Percentiles rank a stretch among this genome's conserved stretches.
These are phyloP conservation scores for Chaetura pelagica DNA, from an alignment of 2,113 vertebrate genomes.

Conservation along the genomic window DNA sequence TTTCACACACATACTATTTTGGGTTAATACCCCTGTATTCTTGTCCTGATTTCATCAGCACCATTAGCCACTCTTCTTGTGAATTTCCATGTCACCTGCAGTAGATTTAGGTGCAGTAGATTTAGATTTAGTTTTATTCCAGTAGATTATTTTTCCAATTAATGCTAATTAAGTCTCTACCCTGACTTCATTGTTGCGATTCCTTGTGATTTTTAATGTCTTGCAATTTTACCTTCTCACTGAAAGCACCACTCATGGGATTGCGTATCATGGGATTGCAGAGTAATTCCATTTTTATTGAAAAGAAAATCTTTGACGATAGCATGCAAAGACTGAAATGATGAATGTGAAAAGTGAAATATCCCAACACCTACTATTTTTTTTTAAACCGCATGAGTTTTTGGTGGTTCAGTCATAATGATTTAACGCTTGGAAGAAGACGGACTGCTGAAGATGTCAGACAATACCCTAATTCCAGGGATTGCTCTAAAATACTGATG, in stretches of 20 bases:
- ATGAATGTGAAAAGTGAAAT: not conserved
- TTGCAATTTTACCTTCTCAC: not conserved
- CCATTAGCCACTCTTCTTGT: not conserved
- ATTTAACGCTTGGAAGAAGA: not conserved
- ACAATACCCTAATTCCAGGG: not conserved
- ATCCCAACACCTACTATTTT: not conserved
- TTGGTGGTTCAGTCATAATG: not conserved
- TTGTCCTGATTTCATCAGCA: not conserved
- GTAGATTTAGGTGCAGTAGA: not conserved
- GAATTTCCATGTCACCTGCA: not conserved
- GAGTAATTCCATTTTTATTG: constrained; percentile 7
- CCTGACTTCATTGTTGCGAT: not conserved
- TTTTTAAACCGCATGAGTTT: not conserved
- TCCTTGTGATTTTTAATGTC: not conserved
- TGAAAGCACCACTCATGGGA: not conserved
- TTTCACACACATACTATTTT: not conserved
- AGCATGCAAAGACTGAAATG: not conserved
- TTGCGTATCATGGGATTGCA: not conserved
- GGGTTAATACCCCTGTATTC: not conserved
- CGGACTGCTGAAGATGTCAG: not conserved
- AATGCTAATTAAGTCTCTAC: not conserved
- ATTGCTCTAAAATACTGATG: not conserved
- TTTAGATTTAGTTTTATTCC: not conserved
- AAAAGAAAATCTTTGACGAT: not conserved
- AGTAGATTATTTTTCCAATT: not conserved